phyloP scores from a whole-genome alignment of 2,797 vertebrate species.

The Coccyzus lansbergi region DNA sequence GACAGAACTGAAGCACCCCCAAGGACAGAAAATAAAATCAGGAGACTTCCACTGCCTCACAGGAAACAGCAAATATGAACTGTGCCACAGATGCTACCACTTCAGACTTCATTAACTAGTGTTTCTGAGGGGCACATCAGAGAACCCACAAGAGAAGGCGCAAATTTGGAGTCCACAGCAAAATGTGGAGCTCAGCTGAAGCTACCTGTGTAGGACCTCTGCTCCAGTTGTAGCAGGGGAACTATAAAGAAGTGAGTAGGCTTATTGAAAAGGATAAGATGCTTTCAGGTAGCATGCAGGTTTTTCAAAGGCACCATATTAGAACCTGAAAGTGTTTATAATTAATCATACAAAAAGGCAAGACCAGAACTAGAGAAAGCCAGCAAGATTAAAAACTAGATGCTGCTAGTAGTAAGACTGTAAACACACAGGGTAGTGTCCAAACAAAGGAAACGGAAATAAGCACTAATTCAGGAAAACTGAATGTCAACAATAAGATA shows the following conservation, averaged over 20 bases:
- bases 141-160: not conserved
- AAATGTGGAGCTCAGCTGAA: not conserved
- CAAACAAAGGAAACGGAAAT: not conserved
- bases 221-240: not conserved
- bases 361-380: not conserved
- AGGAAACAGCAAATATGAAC: not conserved
- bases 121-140: not conserved
- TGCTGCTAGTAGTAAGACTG: not conserved
- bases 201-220: not conserved
- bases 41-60: not conserved
- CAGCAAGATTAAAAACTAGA: not conserved
- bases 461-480: not conserved
- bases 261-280: not conserved
- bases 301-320: not conserved
- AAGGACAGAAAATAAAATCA: not conserved
- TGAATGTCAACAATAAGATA: not conserved
- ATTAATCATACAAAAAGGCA: not conserved
- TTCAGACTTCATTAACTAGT: not conserved
- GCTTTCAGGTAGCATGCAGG: not conserved
- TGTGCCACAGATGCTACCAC: not conserved
- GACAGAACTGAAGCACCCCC: not conserved
- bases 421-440: not conserved
- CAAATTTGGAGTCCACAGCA: not conserved
- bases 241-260: not conserved
- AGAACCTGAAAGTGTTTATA: not conserved